Base-by-base conservation (phyloP, 2,113 vertebrate genomes). In the Eudorcas thomsonii region DNA sequence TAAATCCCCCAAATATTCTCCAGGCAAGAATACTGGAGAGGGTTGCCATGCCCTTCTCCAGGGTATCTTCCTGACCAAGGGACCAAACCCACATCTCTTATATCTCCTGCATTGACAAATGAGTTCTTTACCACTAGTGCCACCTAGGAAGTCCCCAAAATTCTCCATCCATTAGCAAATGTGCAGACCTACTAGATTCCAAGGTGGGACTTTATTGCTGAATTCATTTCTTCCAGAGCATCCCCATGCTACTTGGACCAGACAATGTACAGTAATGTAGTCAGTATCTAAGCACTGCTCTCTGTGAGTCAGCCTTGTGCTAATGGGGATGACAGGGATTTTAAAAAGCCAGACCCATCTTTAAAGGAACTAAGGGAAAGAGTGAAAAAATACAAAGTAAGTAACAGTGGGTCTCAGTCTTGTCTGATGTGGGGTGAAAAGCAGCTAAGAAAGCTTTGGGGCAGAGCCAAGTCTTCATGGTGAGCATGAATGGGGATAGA, bases 291-390 rank as follows among this genome's bases (percentile, higher is more conserved):
- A 33, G 28, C 16, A 52, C 48, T 52, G 17, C 30, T 33, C 45
- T 7, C 48, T 54, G 48, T 14, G 48, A 33, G 19, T 23, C 48
- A 23, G 10, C 80, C 80, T 82, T 54, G 50, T 54, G 48, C 19
- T 82, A 52, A 54, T 33, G 16, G 80, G 21, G 78, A 21, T 52
- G 30, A 82, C 30, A 82, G 17, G 10, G 17, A 19, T 82, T 74
- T 0, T 0, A 52, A 25, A 36, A 33, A n/a, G 11, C 50, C 48
- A n/a, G 48, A 52, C 30, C 80, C 3, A 2, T 54, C 12, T 54
- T 54, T 54, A 52, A 54, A 16, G 11, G 50, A 82, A 36, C 80
- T 54, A 39, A 55, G 52, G 7, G 33, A 15, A 14, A 84, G 80
- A 83, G 33, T 83, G 50, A 54, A 83, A 82, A 14, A 54, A 54